phyloP scores from a whole-genome alignment of 35 echinoderm and acorn worm species.

The Apostichopus parvimensis region DNA sequence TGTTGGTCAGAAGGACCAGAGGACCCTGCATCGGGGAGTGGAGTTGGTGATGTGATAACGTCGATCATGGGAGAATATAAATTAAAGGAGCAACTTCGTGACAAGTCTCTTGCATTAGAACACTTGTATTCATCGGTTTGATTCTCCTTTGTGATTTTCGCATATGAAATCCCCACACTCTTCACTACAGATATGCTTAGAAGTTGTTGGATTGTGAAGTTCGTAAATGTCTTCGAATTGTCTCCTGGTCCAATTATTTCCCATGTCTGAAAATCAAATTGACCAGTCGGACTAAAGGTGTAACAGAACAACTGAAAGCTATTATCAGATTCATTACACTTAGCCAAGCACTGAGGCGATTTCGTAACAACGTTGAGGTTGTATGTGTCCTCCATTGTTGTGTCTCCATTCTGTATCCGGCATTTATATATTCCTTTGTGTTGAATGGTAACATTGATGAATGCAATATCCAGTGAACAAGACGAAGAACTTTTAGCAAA shows the following conservation, averaged over 20 bases:
- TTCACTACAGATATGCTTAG: background rate
- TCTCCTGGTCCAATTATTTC: background rate
- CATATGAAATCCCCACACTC: background rate
- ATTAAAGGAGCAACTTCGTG: background rate
- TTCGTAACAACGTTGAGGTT: background rate
- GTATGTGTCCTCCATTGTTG: background rate
- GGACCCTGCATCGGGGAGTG: no score
- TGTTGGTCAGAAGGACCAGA: no score
- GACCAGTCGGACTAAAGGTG: background rate
- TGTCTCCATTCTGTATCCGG: background rate
- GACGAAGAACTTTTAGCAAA: background rate
- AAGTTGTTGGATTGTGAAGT: background rate
- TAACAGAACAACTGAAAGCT: background rate
- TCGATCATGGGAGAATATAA: background rate
- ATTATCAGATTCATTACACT: background rate
- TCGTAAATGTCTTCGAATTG: background rate
- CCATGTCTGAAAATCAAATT: background rate
- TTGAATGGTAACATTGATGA: background rate
- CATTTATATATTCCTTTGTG: constrained; percentile 12
- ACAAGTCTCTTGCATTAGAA: background rate
- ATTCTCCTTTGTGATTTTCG: background rate
- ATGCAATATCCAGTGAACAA: background rate
- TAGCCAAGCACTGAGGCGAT: background rate
- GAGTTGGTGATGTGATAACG: background rate
- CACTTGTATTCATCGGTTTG: background rate